phyloP scores from a whole-genome alignment of 2,797 vertebrate genomes.

The Xenentodon cancila region DNA sequence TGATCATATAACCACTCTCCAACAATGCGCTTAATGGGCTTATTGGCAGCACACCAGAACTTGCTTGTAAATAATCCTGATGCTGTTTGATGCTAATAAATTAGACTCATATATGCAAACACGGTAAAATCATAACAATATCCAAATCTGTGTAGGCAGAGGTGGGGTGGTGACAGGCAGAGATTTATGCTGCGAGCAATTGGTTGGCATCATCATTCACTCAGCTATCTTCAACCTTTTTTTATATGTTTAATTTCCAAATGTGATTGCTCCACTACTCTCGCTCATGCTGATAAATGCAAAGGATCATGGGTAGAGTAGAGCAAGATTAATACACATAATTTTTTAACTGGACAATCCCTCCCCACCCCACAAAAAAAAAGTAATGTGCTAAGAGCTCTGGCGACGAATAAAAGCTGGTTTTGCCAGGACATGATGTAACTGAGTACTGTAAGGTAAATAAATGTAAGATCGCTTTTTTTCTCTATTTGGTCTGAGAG shows the following conservation, averaged over 20 bases:
- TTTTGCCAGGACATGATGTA: slow-evolving; percentile 53
- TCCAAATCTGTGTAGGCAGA: slow-evolving; percentile 59
- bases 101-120: slow-evolving; percentile 78
- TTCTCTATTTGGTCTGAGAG: slow-evolving; percentile 1
- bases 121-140: slow-evolving; percentile 76
- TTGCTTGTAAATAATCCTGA: slow-evolving; percentile 83
- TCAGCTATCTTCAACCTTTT: slow-evolving; percentile 75
- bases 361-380: slow-evolving; percentile 13
- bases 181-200: slow-evolving; percentile 77
- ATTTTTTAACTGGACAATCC: slow-evolving; percentile 63
- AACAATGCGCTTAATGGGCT: slow-evolving; percentile 84
- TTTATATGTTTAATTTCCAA: slow-evolving; percentile 79
- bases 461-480: slow-evolving; percentile 32
- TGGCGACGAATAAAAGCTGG: slow-evolving; percentile 45
- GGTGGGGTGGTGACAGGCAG: slow-evolving; percentile 39
- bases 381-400: slow-evolving; percentile 59
- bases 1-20: slow-evolving; percentile 81
- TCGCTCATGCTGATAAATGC: slow-evolving; percentile 63
- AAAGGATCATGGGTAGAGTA: slow-evolving; percentile 64
- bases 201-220: slow-evolving; percentile 80
- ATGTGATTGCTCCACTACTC: slow-evolving; percentile 70
- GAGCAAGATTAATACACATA: slow-evolving; percentile 64
- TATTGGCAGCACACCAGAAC: slow-evolving; percentile 81
- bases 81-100: slow-evolving; percentile 83
- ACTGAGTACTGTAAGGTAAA: slow-evolving; percentile 33